A percentile compares a stretch with the other conserved stretches of the same genome.
These are phyloP conservation scores for Labeo rohita DNA, from an alignment of 2,113 vertebrate species.

Conservation along the genomic window DNA sequence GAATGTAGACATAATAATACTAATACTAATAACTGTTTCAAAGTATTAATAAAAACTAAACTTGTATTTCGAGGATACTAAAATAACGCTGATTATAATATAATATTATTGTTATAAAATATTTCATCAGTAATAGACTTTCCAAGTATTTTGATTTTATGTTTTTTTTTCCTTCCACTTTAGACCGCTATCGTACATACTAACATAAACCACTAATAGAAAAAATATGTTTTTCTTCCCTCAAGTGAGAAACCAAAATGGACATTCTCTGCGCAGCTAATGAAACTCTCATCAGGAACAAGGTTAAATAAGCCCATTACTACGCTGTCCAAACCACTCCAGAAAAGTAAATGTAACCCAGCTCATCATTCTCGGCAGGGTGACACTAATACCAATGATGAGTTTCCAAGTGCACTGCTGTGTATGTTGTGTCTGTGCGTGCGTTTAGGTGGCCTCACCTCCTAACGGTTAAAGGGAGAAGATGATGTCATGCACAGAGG, in stretches of 20 bases:
- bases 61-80: not conserved
- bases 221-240: conserved; percentile 44
- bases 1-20: too few relatives aligned
- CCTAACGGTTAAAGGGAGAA: conserved; percentile 56
- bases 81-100: not conserved
- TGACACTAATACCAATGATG: conserved; percentile 43
- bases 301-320: conserved; percentile 27
- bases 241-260: conserved; percentile 23
- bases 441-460: conserved; percentile 31
- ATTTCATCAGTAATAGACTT: too few relatives aligned
- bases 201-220: conserved; percentile 27
- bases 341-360: not conserved
- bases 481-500: conserved; percentile 70
- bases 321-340: conserved; percentile 29
- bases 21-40: not conserved
- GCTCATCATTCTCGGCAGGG: conserved; percentile 31
- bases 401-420: conserved; percentile 17
- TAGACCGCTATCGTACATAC: not conserved
- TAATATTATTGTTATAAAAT: not conserved
- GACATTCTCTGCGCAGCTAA: not conserved
- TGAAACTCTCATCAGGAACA: conserved; percentile 30
- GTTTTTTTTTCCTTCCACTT: not conserved
- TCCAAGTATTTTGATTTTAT: conserved; percentile 7
- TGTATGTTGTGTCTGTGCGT: conserved; percentile 29
- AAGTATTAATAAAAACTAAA: not conserved